Conservation (phyloP, 2,797 vertebrate genomes). For the Hippoglossus hippoglossus region DNA sequence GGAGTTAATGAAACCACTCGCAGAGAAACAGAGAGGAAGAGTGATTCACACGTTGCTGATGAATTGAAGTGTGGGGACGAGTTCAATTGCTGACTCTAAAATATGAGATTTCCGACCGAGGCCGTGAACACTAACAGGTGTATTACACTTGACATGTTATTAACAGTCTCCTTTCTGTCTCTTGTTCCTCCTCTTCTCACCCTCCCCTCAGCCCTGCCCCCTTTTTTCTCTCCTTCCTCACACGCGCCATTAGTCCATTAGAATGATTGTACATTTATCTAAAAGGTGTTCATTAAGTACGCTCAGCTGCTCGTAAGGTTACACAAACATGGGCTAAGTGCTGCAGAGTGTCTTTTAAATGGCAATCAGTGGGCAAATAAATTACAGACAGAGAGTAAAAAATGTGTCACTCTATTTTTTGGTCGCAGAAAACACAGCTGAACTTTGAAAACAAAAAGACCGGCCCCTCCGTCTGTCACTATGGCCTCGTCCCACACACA, state of each 20-base stretch:
- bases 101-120: slow-evolving; percentile 63
- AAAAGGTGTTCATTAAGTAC: slow-evolving; percentile 22
- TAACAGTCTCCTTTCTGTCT: slow-evolving; percentile 53
- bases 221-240: not conserved
- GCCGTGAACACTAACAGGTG: slow-evolving; percentile 40
- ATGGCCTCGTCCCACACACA: slow-evolving; percentile 31
- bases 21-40: slow-evolving; percentile 36
- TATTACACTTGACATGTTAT: slow-evolving; percentile 66
- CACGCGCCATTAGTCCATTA: slow-evolving; percentile 11
- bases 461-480: slow-evolving; percentile 14
- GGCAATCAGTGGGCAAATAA: not conserved
- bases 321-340: slow-evolving; percentile 19
- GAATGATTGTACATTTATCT: slow-evolving; percentile 13
- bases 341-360: slow-evolving; percentile 1
- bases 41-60: slow-evolving; percentile 62
- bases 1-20: slow-evolving; percentile 67
- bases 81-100: slow-evolving; percentile 68
- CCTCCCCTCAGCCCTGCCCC: not conserved
- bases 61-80: slow-evolving; percentile 66
- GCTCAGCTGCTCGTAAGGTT: slow-evolving; percentile 7
- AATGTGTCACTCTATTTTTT: not conserved
- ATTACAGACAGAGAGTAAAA: not conserved
- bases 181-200: not conserved
- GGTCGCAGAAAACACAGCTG: not conserved
- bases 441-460: slow-evolving; percentile 17